phyloP scores from a whole-genome alignment of 1,140 invertebrate species.

The Plutomurus gul region DNA sequence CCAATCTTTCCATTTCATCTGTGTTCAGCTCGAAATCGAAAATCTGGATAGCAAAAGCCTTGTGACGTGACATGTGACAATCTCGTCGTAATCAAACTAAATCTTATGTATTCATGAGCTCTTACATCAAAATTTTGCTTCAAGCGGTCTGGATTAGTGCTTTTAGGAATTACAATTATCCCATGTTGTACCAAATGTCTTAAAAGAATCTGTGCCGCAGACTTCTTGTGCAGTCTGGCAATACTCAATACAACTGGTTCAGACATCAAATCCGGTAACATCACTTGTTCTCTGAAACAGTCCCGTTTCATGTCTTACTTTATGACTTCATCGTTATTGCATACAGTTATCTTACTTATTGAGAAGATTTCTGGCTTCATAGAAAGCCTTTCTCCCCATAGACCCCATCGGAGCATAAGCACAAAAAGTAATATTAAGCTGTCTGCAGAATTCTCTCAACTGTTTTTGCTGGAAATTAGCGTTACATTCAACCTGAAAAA shows the following conservation, averaged over 20 bases:
- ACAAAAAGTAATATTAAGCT: slow-evolving; percentile 73
- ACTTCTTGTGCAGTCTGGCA: slow-evolving; percentile 70
- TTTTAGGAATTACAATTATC: slow-evolving; percentile 82
- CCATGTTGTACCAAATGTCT: slow-evolving; percentile 74
- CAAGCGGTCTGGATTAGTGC: slow-evolving; percentile 71
- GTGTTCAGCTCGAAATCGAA: slow-evolving; percentile 64
- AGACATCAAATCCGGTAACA: slow-evolving; percentile 59
- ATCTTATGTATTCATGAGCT: neutral
- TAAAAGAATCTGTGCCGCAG: slow-evolving; percentile 77
- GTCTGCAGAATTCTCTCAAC: slow-evolving; percentile 73
- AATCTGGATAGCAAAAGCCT: slow-evolving; percentile 57
- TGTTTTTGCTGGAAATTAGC: slow-evolving; percentile 79
- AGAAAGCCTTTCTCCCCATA: slow-evolving; percentile 56
- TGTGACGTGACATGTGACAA: neutral
- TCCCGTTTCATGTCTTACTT: neutral
- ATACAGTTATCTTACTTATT: no score
- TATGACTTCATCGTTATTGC: slow-evolving; percentile 66
- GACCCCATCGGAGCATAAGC: slow-evolving; percentile 75
- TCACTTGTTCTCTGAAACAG: neutral
- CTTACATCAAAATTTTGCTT: slow-evolving; percentile 63
- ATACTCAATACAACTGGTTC: slow-evolving; percentile 71
- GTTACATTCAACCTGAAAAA: slow-evolving; percentile 63
- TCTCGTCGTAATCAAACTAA: neutral
- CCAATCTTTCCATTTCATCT: slow-evolving; percentile 62
- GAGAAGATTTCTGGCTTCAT: neutral